Evolutionary conservation across 64 coral and sea anemone species (phyloP), one percentile per base, ranked within the genome.

Genomic region (Trachythela sp.): DNA sequence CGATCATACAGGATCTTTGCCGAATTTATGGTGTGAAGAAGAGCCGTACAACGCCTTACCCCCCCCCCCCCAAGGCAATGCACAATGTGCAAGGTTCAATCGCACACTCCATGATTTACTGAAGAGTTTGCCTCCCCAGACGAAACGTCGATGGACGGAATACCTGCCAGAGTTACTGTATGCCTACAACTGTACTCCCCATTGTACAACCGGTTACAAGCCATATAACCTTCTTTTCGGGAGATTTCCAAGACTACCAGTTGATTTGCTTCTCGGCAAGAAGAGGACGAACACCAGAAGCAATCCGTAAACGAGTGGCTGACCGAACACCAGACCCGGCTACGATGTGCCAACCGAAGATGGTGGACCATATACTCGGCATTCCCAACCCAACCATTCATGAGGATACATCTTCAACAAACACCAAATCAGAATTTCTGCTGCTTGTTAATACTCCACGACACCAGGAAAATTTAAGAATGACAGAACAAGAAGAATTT

Each of bases 351-450:
- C 87, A 76, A 89, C 87, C 0, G 1, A 2, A 26, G 68, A 72
- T 72, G 68, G 68, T 13, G 9, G 68, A 2, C 68, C 68, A 72
- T 30, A 89, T 32, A 89, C 60, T 45, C 60, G 75, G 10, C 20
- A 59, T 29, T 48, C 87, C 37, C 39, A 89, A 89, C 18, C 36
- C 75, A 37, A 48, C 30, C 42, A 48, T 89, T n/a, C 64, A 89
- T 33, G 87, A 77, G 87, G 40, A 77, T 26, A 89, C 59, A 33
- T 24, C 87, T 48, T 88, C 87, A 18, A 88, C 87, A n/a, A 38
- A 88, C 67, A 88, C 68, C 36, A 60, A 77, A 22, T n/a, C 13
- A 27, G 87, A 88, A 60, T 88, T 88, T 67, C 71, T 88, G 45
- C 54, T 88, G 29, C 49, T 88, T 4, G 58, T 88, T 35, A 75